A percentile compares a stretch with the other conserved stretches of the same genome.
phyloP scores from a whole-genome alignment of 2,888 invertebrate species.

The Pinctada fucata region DNA sequence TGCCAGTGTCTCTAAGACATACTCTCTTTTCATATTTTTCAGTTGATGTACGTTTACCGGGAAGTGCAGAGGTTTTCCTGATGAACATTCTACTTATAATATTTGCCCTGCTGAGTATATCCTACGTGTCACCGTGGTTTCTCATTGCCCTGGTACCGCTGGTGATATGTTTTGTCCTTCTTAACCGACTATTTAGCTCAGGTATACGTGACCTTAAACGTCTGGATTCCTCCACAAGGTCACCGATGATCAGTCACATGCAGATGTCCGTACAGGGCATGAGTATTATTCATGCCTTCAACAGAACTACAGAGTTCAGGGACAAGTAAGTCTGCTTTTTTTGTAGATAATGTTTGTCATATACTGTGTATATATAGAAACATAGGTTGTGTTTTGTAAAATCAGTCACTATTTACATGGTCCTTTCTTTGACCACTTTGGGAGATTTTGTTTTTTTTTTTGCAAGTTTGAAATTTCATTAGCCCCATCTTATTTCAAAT shows the following conservation, averaged over 20 bases:
- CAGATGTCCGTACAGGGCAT: constrained; percentile 81
- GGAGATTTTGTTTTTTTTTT: too few relatives aligned
- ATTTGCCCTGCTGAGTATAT: constrained; percentile 88
- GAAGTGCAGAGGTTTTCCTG: constrained; percentile 80
- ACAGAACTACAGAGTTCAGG: constrained; percentile 78
- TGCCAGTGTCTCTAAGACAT: too few relatives aligned
- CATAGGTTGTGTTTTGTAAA: too few relatives aligned
- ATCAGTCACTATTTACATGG: too few relatives aligned
- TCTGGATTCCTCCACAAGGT: constrained; percentile 80
- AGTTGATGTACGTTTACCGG: constrained; percentile 78
- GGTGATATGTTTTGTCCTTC: constrained; percentile 70
- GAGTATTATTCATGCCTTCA: constrained; percentile 82
- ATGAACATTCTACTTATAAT: constrained; percentile 84
- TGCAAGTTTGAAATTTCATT: too few relatives aligned
- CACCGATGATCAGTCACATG: constrained; percentile 81
- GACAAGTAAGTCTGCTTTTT: constrained; percentile 54
- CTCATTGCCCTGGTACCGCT: constrained; percentile 76
- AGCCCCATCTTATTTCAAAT: too few relatives aligned
- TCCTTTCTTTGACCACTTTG: too few relatives aligned
- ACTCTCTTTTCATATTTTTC: constrained; percentile 26
- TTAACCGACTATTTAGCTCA: constrained; percentile 75
- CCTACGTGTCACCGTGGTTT: constrained; percentile 86
- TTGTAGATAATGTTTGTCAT: neutral
- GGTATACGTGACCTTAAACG: constrained; percentile 74
- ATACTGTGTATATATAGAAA: too few relatives aligned